A percentile compares a stretch with the other conserved stretches of the same genome.
These are phyloP conservation scores for Stenodema calcarata DNA, from an alignment of 2,888 invertebrate species.

Conservation along the genomic window DNA sequence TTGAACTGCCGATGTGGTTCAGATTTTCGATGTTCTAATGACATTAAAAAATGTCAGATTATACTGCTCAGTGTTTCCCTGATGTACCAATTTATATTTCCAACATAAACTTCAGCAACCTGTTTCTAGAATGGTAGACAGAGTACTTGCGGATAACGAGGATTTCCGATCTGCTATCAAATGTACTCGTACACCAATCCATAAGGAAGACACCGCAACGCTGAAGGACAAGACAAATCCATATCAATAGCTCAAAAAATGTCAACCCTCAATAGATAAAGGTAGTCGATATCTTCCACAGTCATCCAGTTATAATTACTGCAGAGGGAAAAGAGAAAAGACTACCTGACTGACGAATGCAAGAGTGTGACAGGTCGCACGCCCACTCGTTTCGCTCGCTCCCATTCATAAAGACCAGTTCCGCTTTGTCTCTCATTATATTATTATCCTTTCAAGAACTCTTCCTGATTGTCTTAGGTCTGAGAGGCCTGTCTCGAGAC, in stretches of 20 bases:
- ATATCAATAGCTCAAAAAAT: neutral
- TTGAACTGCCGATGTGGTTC: too few species aligned
- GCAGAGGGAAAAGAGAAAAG: neutral
- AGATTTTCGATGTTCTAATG: too few species aligned
- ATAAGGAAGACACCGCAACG: too few species aligned
- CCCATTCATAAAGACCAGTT: neutral
- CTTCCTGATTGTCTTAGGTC: neutral
- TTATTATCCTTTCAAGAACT: neutral
- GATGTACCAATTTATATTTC: too few species aligned
- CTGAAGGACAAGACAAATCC: too few species aligned
- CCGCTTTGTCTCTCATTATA: conserved; percentile 2
- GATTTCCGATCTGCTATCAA: too few species aligned
- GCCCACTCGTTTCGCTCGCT: neutral
- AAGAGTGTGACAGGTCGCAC: neutral
- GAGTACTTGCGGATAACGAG: too few species aligned
- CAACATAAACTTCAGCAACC: too few species aligned
- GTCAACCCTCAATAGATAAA: neutral
- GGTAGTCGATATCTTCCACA: neutral
- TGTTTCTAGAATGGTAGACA: too few species aligned
- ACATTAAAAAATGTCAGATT: too few species aligned
- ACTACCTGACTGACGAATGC: neutral
- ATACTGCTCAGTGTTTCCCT: too few species aligned
- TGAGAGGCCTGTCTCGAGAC: neutral
- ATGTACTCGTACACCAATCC: too few species aligned
- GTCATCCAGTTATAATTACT: neutral